Evolutionary conservation across 2,113 vertebrate species (phyloP), one percentile per base, ranked within the genome.

Genomic region (Salvelinus namaycush): DNA sequence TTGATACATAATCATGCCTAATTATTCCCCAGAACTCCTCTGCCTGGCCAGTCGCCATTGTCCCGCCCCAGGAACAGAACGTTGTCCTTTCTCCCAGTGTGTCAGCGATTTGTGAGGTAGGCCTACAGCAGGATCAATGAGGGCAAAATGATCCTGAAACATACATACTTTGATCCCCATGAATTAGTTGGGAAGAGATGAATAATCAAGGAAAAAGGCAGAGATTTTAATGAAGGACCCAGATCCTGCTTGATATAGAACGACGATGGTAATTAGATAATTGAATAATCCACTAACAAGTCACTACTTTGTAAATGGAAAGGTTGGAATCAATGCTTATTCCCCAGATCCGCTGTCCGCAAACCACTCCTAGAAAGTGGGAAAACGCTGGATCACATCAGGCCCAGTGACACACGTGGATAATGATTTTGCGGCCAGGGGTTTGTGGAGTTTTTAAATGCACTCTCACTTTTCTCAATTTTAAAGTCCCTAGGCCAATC

Each of bases 231-330:
- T 66, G 68, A 78, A 24, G 3, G 44, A 62, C n/a, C 34, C 18
- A 13, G 51, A 3, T 1, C 22, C 16, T 11, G 3, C 7, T 34
- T 66, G 8, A 9, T 22, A 13, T 20, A 51, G 74, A 68, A 18
- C 13, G 18, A 20, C 14, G 24, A 26, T 44, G 34, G 54, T 79
- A 74, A 74, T 69, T 73, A 57, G 24, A 49, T 74, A 62, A 74
- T 69, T 73, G 44, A 77, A 74, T 60, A 66, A 66, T 59, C 54
- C 18, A 24, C 27, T 70, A 54, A 80, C 62, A 48, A 68, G 70
- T 75, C 73, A 71, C 29, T 44, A 27, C 59, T 68, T 75, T 59
- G 49, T 71, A 75, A 72, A 31, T 4, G 24, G 66, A 34, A 67
- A 51, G 44, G 60, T 31, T 66, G 26, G 13, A 54, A 54, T 57